Evolutionary conservation across 2,797 vertebrate genomes (phyloP).

Genomic region (Amphiprion clarkii): DNA sequence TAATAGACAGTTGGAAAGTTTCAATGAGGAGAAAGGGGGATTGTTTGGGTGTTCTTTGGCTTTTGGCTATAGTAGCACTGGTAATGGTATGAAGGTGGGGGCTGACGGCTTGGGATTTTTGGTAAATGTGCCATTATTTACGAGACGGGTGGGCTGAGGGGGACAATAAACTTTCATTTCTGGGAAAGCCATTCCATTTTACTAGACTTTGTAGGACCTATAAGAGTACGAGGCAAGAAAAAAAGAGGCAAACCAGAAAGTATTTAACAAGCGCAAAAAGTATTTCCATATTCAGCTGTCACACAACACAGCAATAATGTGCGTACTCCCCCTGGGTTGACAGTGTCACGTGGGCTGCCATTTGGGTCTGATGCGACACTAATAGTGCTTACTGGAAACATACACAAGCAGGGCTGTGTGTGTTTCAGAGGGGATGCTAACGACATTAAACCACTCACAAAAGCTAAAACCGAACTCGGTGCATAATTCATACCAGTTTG

Average conservation of each 20-base stretch:
- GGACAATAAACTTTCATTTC: constrained; percentile 85
- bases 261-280: constrained; percentile 83
- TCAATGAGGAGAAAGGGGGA: constrained; percentile 66
- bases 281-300: constrained; percentile 85
- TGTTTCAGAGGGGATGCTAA: constrained; percentile 65
- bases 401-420: constrained; percentile 60
- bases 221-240: constrained; percentile 71
- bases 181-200: constrained; percentile 86
- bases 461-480: constrained; percentile 38
- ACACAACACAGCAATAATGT: constrained; percentile 73
- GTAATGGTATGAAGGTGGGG: constrained; percentile 67
- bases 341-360: constrained; percentile 61
- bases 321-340: constrained; percentile 64
- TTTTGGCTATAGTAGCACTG: constrained; percentile 39
- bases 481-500: constrained; percentile 66
- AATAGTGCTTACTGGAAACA: constrained; percentile 71
- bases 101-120: constrained; percentile 67
- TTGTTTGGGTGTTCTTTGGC: constrained; percentile 79
- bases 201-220: constrained; percentile 81
- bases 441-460: constrained; percentile 69
- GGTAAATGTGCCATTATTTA: constrained; percentile 81
- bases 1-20: constrained; percentile 72
- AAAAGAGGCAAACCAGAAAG: constrained; percentile 76
- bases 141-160: constrained; percentile 74
- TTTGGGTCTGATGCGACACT: constrained; percentile 71